Conservation (phyloP, 2,888 invertebrate genomes). For the Eudemis profundana region DNA sequence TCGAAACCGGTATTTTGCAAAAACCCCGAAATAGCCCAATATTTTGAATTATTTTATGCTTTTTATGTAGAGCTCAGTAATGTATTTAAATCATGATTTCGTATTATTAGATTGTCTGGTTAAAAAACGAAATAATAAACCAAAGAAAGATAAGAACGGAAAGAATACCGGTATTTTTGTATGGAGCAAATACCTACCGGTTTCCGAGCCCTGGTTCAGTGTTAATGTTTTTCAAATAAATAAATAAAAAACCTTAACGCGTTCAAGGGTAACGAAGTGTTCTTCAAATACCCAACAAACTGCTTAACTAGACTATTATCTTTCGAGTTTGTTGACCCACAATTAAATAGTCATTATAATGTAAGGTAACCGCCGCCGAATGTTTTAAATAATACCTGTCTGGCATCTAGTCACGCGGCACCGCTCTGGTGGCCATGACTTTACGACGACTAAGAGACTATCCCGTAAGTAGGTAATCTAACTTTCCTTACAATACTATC, state of each 20-base stretch:
- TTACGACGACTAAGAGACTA: constrained; percentile 26
- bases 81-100: too few relatives aligned
- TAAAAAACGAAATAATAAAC: too few relatives aligned
- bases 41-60: too few relatives aligned
- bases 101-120: too few relatives aligned
- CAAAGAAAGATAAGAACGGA: too few relatives aligned
- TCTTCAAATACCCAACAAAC: constrained; percentile 46
- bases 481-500: constrained; percentile 20
- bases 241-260: constrained; percentile 32
- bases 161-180: constrained; percentile 9
- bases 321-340: constrained; percentile 66
- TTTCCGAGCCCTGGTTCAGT: too few relatives aligned
- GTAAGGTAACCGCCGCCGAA: constrained; percentile 53
- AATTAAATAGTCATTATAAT: constrained; percentile 71
- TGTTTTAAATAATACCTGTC: constrained; percentile 59
- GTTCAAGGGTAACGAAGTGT: constrained; percentile 37
- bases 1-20: too few relatives aligned
- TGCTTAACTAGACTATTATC: constrained; percentile 50
- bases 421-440: constrained; percentile 50
- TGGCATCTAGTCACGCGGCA: constrained; percentile 50
- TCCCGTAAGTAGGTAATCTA: constrained; percentile 38
- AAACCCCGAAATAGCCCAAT: too few relatives aligned
- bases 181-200: too few relatives aligned
- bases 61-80: too few relatives aligned
- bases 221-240: constrained; percentile 19